phyloP scores from a whole-genome alignment of 2,888 invertebrate species.

The Leistus spinibarbis region DNA sequence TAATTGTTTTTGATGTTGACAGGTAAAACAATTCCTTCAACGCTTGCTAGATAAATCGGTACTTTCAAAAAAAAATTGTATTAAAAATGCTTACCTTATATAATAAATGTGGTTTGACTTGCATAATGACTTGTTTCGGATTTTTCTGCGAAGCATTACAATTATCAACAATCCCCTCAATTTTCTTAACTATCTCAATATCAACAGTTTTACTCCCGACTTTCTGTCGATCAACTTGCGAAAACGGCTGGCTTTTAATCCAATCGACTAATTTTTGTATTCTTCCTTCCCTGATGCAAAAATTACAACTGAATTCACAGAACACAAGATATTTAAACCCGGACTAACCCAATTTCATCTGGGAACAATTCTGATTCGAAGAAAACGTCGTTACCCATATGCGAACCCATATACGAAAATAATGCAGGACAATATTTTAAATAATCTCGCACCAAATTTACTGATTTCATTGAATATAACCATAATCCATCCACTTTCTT shows the following conservation, averaged over 20 bases:
- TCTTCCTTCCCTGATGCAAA: conserved; percentile 58
- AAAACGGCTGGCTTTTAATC: conserved; percentile 74
- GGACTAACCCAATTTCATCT: conserved; percentile 16
- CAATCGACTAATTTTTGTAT: conserved; percentile 63
- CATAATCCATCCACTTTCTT: conserved; percentile 73
- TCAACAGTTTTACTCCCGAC: conserved; percentile 77
- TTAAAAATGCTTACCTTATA: conserved; percentile 68
- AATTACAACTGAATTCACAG: not conserved
- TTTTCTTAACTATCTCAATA: conserved; percentile 63
- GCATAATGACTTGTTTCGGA: conserved; percentile 67
- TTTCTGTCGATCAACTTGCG: conserved; percentile 64
- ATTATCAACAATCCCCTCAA: conserved; percentile 61
- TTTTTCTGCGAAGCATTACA: conserved; percentile 43
- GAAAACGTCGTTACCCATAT: conserved; percentile 63
- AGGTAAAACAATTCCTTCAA: not conserved
- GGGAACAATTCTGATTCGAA: conserved; percentile 73
- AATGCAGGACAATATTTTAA: conserved; percentile 74
- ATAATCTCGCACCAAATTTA: conserved; percentile 74
- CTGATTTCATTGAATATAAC: conserved; percentile 80
- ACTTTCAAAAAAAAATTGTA: not conserved
- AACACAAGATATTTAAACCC: not conserved
- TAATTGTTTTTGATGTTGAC: not conserved
- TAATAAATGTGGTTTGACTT: conserved; percentile 80
- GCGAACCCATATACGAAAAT: conserved; percentile 65
- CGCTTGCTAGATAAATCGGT: not conserved